Evolutionary conservation across 2,888 invertebrate genomes (phyloP), one percentile per base, ranked within the genome.

Genomic region (Mesochorus sp.): DNA sequence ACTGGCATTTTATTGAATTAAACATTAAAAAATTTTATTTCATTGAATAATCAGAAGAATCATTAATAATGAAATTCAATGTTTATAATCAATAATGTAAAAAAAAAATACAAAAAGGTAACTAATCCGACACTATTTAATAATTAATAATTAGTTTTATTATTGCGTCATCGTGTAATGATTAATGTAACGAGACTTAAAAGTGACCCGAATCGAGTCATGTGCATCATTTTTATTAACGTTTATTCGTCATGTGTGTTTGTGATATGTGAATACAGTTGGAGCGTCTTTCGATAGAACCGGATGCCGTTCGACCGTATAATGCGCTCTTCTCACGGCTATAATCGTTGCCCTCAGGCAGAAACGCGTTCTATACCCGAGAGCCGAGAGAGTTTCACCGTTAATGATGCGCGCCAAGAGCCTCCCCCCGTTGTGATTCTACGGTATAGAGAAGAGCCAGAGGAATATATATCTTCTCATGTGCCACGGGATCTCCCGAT

Each of bases 301-400:
- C 80, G 83, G 81, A 81, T 82, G 66, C 79, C 70, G 49, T 81
- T 79, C 76, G 70, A n/a, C n/a, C n/a, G 80, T 82, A 81, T 74
- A 81, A 80, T 79, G 70, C 64, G 64, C 57, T 57, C 49, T 34
- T 66, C 39, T 31, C 34, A 44, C 21, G 55, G 49, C 28, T 42
- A 76, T 82, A 82, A 83, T 82, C 79, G 74, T 76, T 68, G 75
- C 31, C 53, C 34, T 31, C 49, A 34, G 64, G 47, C 21, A 62
- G 31, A 34, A 44, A 21, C 47, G 51, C 28, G 26, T 42, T 34
- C 19, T 62, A 31, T 21, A 21, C 28, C 47, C 14, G 28, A 47
- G 31, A 62, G 8, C 26, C 34, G 21, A 64, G 76, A 74, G 74
- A 82, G 81, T 85, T 82, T 84, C 84, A 83, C 83, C 84, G 81